Conservation (phyloP, 1,140 invertebrate genomes). For the Sycobia sp. region DNA sequence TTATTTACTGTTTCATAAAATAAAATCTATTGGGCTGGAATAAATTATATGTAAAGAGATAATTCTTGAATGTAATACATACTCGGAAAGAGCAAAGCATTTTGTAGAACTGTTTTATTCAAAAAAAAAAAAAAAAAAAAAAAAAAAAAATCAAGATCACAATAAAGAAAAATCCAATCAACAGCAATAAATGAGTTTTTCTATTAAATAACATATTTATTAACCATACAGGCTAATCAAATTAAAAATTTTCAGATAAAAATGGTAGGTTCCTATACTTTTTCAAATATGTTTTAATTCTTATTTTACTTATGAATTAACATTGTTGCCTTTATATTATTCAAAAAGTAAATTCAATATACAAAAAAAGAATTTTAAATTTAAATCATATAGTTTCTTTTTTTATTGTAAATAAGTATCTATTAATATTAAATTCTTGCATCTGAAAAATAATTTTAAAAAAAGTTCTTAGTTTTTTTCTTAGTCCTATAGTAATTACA, state of each 20-base stretch:
- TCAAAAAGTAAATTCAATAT: too few relatives aligned
- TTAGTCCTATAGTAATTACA: too few relatives aligned
- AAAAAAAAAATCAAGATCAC: conserved; percentile 26
- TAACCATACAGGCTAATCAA: conserved; percentile 3
- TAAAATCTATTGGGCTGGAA: conserved; percentile 16
- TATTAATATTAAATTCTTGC: neutral
- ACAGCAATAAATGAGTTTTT: conserved; percentile 12
- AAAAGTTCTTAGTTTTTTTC: conserved; percentile 5
- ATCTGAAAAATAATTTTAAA: neutral
- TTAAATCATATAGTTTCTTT: neutral
- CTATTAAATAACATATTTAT: conserved; percentile 19
- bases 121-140: conserved; percentile 25
- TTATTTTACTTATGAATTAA: neutral
- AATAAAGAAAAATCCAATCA: conserved; percentile 33
- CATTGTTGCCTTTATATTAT: neutral
- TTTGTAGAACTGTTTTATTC: conserved; percentile 32
- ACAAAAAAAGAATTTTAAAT: too few relatives aligned
- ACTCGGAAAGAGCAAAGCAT: conserved; percentile 1
- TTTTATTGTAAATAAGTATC: neutral
- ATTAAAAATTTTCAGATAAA: conserved; percentile 8
- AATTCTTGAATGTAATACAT: conserved; percentile 19
- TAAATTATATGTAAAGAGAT: conserved; percentile 15
- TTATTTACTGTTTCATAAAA: conserved; percentile 24
- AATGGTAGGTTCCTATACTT: conserved; percentile 18
- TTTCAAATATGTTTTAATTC: conserved; percentile 15